These are phyloP conservation scores for Chitala chitala DNA, from an alignment of 2,113 vertebrate genomes.

Conservation along the genomic window DNA sequence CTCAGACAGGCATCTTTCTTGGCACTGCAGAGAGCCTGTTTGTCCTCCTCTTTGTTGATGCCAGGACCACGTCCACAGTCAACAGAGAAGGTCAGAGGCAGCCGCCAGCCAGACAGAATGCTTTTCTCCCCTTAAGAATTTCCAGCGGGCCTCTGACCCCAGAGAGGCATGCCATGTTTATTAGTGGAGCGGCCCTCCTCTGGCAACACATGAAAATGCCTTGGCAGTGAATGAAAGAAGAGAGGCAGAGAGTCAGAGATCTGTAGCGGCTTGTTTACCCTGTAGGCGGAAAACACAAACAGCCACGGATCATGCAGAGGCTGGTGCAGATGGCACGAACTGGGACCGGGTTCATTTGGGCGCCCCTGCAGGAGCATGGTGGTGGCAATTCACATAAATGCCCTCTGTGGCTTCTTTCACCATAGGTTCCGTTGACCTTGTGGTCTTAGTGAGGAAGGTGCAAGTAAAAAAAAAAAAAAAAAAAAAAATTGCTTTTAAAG, in stretches of 20 bases:
- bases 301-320: not conserved
- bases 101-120: not conserved
- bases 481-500: not conserved
- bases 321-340: not conserved
- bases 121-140: constrained; percentile 2
- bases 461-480: too few species aligned
- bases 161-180: constrained; percentile 30
- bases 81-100: not conserved
- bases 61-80: not conserved
- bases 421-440: too few species aligned
- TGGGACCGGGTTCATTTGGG: too few species aligned
- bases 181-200: not conserved
- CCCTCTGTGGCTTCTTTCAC: too few species aligned
- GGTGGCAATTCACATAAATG: too few species aligned
- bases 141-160: constrained; percentile 24
- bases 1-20: constrained; percentile 33
- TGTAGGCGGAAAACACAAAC: not conserved
- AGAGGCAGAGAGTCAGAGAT: not conserved
- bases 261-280: not conserved
- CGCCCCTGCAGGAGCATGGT: too few species aligned
- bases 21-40: constrained; percentile 25
- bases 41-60: constrained; percentile 23
- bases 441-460: not conserved
- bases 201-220: not conserved
- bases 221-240: not conserved